Base-by-base conservation (phyloP, 2,888 invertebrate species). In the Leucophora obtusa region DNA sequence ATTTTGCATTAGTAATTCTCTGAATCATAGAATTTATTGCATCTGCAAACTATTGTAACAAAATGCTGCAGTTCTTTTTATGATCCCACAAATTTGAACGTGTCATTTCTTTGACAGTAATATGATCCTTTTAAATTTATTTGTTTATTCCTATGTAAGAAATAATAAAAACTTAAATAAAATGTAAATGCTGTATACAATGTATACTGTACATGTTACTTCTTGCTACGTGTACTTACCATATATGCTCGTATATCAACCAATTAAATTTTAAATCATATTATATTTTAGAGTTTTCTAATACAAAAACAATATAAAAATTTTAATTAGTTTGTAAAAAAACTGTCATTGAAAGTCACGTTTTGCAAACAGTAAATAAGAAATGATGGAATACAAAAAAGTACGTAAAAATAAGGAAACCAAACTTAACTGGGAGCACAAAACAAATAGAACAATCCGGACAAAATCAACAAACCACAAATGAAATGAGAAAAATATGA, bases 381-480 rank as follows among this genome's bases (percentile, higher is more conserved):
- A 24, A 51, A 10, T 28, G 15, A 43, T 43, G 28, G 71, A 38
- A 28, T 7, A 28, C 3, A 28, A 28, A 28, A 47, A 38, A 15
- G 11, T 53, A 53, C 11, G 43, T 35, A 63, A 74, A 54, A 35
- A 71, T 53, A 63, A 76, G 53, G 63, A 81, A 80, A 71, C 35
- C 71, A 62, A 62, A 28, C 28, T 28, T 28, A 68, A 35, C 71
- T 28, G 28, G 6, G 58, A 69, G 53, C 56, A 56, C 18, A 60
- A 76, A 62, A 60, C 70, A 81, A 77, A 81, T 77, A 77, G 58
- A 70, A 70, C 59, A 73, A 81, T 60, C 81, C 70, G 77, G 66
- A 74, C 70, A 73, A 70, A 81, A 74, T 77, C 77, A 81, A 81
- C 77, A 81, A 73, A 81, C 72, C 80, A 69, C 80, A 81, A 81